A percentile compares a stretch with the other conserved stretches of the same genome.
These are phyloP conservation scores for Plagiodera versicolora DNA, from an alignment of 2,888 invertebrate genomes.

Conservation along the genomic window DNA sequence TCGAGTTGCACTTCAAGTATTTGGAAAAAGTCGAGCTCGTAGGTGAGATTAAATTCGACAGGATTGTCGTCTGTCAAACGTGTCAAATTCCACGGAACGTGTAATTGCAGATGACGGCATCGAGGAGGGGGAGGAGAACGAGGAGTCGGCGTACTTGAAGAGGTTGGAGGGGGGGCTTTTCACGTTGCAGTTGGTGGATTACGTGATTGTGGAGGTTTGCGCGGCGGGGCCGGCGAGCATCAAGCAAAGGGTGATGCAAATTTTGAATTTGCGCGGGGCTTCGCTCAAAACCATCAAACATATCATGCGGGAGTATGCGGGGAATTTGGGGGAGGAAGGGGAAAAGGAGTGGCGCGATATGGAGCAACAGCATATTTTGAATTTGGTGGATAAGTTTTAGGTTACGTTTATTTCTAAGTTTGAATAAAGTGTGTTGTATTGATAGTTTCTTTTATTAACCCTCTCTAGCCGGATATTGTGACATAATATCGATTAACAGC, in stretches of 20 bases:
- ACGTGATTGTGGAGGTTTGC: slow-evolving; percentile 80
- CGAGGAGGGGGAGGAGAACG: slow-evolving; percentile 61
- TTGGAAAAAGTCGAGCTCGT: slow-evolving; percentile 87
- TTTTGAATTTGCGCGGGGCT: slow-evolving; percentile 85
- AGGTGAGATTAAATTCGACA: too few species aligned
- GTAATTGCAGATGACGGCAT: slow-evolving; percentile 82
- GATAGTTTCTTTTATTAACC: too few species aligned
- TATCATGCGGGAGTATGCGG: slow-evolving; percentile 95
- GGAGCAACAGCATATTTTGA: slow-evolving; percentile 88
- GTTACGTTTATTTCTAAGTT: background rate
- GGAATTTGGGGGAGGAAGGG: slow-evolving; percentile 90
- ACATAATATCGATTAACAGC: too few species aligned
- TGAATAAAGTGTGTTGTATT: background rate
- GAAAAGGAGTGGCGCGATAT: slow-evolving; percentile 83
- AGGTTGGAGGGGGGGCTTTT: slow-evolving; percentile 92
- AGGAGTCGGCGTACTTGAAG: slow-evolving; percentile 86
- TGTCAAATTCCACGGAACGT: too few species aligned
- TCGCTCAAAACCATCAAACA: slow-evolving; percentile 91
- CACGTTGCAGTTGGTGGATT: slow-evolving; percentile 92
- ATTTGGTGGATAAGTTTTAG: slow-evolving; percentile 91
- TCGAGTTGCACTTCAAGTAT: slow-evolving; percentile 97
- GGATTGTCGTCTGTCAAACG: too few species aligned
- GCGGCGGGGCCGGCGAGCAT: slow-evolving; percentile 70
- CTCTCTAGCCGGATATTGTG: too few species aligned
- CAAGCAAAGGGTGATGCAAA: slow-evolving; percentile 86